Percentiles rank a stretch among this genome's conserved stretches.
phyloP scores from a whole-genome alignment of 2,888 invertebrate genomes.

The Cephus rjabovi region DNA sequence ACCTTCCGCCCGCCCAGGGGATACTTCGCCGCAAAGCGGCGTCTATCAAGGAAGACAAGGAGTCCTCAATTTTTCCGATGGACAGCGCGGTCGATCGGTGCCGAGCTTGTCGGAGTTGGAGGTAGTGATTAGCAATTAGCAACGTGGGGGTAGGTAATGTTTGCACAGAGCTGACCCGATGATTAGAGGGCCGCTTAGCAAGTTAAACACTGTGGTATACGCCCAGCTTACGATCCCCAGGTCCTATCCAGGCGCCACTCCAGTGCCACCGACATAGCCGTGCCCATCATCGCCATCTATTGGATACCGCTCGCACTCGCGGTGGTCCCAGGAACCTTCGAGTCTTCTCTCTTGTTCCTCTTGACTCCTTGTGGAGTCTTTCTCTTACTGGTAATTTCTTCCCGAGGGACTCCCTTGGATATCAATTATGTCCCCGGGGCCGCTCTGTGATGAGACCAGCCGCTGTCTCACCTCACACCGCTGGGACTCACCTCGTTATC shows the following conservation, averaged over 20 bases:
- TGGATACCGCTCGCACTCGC: conserved; percentile 38
- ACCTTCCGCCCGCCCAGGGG: background rate
- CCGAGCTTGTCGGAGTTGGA: conserved; percentile 20
- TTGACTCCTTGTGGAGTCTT: conserved; percentile 15
- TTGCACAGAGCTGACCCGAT: conserved; percentile 45
- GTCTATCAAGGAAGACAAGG: background rate
- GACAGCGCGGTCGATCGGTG: background rate
- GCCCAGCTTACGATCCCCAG: background rate
- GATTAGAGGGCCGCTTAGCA: conserved; percentile 36
- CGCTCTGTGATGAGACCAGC: conserved; percentile 6
- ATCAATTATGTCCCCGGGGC: conserved; percentile 53
- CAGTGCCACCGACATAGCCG: background rate
- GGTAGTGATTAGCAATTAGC: conserved; percentile 53
- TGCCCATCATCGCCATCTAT: background rate
- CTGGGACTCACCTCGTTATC: conserved; percentile 52
- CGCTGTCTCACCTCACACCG: conserved; percentile 5
- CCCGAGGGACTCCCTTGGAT: conserved; percentile 37
- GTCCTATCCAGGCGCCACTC: background rate
- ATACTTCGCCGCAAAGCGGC: background rate
- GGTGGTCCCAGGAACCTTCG: conserved; percentile 42
- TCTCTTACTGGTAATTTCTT: conserved; percentile 36
- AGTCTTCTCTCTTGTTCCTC: conserved; percentile 19
- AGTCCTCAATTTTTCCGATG: background rate
- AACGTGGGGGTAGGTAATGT: conserved; percentile 32
- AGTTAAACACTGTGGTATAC: conserved; percentile 15